Percentiles rank a stretch among this genome's conserved stretches.
These are phyloP conservation scores for Gymnocephalus cernua DNA, from an alignment of 2,113 vertebrate genomes.

Conservation along the genomic window DNA sequence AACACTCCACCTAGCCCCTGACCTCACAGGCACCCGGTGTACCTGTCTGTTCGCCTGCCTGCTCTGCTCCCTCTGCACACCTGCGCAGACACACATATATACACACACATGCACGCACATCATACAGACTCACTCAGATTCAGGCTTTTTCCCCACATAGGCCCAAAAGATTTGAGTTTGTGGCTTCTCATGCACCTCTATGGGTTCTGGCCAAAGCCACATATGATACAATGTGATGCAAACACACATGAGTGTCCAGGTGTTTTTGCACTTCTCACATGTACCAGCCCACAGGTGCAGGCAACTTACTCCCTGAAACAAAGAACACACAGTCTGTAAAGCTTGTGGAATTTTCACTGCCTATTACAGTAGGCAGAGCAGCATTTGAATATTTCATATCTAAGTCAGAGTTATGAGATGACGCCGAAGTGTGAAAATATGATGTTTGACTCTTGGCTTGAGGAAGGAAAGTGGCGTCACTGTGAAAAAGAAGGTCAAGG, in stretches of 20 bases:
- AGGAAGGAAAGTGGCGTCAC: slow-evolving; percentile 48
- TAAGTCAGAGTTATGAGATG: slow-evolving; percentile 59
- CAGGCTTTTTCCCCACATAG: slow-evolving; percentile 24
- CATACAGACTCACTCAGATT: slow-evolving; percentile 15
- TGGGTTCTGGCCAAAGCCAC: slow-evolving; percentile 16
- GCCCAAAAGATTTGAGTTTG: slow-evolving; percentile 10
- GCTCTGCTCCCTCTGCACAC: slow-evolving; percentile 53
- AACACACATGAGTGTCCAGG: slow-evolving; percentile 13
- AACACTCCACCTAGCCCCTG: slow-evolving; percentile 80
- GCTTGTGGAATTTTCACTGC: slow-evolving; percentile 45
- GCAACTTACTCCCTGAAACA: slow-evolving; percentile 16
- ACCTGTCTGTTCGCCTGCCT: slow-evolving; percentile 62
- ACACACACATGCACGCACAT: slow-evolving; percentile 37
- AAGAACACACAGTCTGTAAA: slow-evolving; percentile 22
- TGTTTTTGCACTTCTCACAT: background rate
- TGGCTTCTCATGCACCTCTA: slow-evolving; percentile 6
- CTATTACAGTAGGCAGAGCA: slow-evolving; percentile 36
- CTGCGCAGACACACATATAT: slow-evolving; percentile 46
- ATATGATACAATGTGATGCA: background rate
- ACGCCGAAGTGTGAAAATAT: slow-evolving; percentile 58
- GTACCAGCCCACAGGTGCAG: slow-evolving; percentile 8
- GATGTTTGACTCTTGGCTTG: slow-evolving; percentile 65
- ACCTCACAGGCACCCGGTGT: slow-evolving; percentile 75
- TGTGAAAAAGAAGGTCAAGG: slow-evolving; percentile 73
- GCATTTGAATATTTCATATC: slow-evolving; percentile 74